Evolutionary conservation across 2,113 vertebrate genomes (phyloP).

Genomic region (Rynchops niger): DNA sequence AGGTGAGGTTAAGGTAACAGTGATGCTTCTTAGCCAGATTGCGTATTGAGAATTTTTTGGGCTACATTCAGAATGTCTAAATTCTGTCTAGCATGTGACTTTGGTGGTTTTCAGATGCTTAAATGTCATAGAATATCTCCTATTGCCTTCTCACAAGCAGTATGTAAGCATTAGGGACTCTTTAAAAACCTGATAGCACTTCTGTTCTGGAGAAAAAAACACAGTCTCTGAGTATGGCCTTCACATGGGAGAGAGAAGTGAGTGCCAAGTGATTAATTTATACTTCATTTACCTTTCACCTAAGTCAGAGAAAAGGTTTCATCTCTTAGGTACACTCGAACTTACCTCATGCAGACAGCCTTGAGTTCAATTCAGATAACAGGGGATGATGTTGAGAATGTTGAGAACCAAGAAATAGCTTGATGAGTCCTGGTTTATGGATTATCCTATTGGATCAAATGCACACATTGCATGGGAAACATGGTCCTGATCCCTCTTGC

Average conservation of each 20-base stretch:
- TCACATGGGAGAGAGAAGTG: not conserved
- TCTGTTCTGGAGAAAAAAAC: not conserved
- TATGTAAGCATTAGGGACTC: not conserved
- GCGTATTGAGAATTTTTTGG: not conserved
- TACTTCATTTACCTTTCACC: not conserved
- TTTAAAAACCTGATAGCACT: not conserved
- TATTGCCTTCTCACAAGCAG: not conserved
- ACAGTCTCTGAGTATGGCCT: not conserved
- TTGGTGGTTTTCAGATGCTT: not conserved
- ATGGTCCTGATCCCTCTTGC: not conserved
- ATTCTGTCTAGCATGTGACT: not conserved
- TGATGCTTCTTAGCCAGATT: not conserved
- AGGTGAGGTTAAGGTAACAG: not conserved
- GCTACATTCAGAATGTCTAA: not conserved
- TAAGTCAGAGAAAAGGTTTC: not conserved
- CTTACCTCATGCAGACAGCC: not conserved
- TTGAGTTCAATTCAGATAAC: not conserved
- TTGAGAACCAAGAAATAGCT: not conserved
- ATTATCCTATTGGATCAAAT: not conserved
- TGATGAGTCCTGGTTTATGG: not conserved
- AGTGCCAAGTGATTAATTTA: not conserved
- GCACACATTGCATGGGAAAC: not conserved
- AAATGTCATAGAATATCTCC: not conserved
- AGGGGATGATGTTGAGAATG: not conserved
- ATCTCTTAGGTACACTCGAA: not conserved